Conservation (phyloP, 2,797 vertebrate species). For the Rachycentron canadum region DNA sequence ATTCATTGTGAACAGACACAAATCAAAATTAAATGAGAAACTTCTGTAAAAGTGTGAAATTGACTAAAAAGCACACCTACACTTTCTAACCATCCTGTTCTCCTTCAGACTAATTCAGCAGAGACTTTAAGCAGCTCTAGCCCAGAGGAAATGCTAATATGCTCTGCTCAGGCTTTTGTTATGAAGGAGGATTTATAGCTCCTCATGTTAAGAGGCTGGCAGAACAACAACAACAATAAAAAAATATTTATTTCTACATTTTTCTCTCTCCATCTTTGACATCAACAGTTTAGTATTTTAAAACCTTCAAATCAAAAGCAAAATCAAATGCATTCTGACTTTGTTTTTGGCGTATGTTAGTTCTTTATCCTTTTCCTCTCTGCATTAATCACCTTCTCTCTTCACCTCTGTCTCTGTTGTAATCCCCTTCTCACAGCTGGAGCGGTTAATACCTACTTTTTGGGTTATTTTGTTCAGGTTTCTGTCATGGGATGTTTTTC, state of each 20-base stretch:
- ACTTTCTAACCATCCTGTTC: slow-evolving; percentile 5
- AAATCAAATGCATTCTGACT: neutral
- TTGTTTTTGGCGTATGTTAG: neutral
- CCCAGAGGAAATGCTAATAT: slow-evolving; percentile 1
- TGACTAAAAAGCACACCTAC: neutral
- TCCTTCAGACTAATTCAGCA: slow-evolving; percentile 11
- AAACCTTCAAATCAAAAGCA: neutral
- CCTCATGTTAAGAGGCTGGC: slow-evolving; percentile 10
- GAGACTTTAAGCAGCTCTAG: slow-evolving; percentile 29
- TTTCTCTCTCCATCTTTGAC: neutral
- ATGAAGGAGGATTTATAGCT: slow-evolving; percentile 27
- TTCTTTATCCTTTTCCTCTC: neutral
- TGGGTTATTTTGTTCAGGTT: neutral
- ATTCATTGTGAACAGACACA: neutral
- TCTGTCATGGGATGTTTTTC: neutral
- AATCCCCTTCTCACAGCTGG: slow-evolving; percentile 6
- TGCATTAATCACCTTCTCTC: neutral
- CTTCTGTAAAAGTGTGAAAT: neutral
- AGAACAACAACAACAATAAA: slow-evolving; percentile 15
- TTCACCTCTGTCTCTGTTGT: neutral
- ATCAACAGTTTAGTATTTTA: neutral
- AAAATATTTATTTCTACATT: neutral
- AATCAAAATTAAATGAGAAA: slow-evolving; percentile 9
- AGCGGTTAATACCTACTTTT: neutral
- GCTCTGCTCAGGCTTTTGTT: slow-evolving; percentile 17